These are phyloP conservation scores for Eriosoma lanigerum DNA, from an alignment of 1,140 invertebrate species.

Conservation along the genomic window DNA sequence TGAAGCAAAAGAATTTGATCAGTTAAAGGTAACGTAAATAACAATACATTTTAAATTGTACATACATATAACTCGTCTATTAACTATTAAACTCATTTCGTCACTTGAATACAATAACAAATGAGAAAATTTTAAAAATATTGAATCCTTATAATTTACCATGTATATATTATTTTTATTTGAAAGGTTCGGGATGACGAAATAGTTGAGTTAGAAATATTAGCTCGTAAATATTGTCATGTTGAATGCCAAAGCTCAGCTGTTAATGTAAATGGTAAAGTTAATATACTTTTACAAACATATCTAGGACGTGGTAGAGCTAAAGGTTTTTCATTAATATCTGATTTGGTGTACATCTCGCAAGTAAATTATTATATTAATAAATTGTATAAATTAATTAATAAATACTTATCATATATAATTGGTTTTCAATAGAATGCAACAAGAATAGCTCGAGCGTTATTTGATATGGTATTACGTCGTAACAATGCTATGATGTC, in stretches of 20 bases:
- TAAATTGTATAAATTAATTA: no score
- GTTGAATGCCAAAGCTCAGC: constrained; percentile 75
- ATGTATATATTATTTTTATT: neutral
- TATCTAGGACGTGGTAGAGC: constrained; percentile 80
- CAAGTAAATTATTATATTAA: constrained; percentile 66
- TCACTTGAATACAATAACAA: no score
- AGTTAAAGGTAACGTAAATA: constrained; percentile 77
- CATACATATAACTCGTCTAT: no score
- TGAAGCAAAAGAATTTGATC: constrained; percentile 90
- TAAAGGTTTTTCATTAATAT: constrained; percentile 85
- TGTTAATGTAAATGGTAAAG: constrained; percentile 93
- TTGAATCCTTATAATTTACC: constrained; percentile 30
- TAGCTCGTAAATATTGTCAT: constrained; percentile 73
- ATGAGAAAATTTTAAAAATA: no score
- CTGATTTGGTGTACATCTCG: constrained; percentile 90
- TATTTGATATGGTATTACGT: constrained; percentile 91
- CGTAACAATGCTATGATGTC: constrained; percentile 89
- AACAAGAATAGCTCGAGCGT: constrained; percentile 81
- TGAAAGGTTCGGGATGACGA: constrained; percentile 89
- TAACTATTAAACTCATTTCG: no score
- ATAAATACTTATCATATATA: neutral
- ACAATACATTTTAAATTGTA: no score
- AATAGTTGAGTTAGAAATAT: constrained; percentile 80
- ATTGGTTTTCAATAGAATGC: constrained; percentile 71
- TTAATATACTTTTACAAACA: constrained; percentile 94